A percentile compares a stretch with the other conserved stretches of the same genome.
Conservation (phyloP, 2,113 vertebrate genomes). For the Tor tambroides region DNA sequence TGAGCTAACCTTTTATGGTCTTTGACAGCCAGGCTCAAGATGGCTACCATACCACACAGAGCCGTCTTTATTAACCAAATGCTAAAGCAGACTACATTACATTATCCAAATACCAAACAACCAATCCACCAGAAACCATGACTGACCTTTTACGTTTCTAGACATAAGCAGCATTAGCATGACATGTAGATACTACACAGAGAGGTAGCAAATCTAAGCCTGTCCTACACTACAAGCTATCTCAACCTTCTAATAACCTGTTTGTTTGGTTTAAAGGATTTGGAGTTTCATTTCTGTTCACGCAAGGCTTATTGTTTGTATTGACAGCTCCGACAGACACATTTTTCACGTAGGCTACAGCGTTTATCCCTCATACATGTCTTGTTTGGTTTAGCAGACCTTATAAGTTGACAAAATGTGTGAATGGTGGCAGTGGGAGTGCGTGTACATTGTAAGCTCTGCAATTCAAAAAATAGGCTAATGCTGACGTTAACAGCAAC, state of each 20-base stretch:
- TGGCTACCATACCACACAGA: slow-evolving; percentile 67
- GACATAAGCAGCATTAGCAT: background rate
- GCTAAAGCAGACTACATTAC: slow-evolving; percentile 61
- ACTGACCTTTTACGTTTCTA: background rate
- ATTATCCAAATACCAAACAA: slow-evolving; percentile 34
- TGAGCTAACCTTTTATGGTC: slow-evolving; percentile 62
- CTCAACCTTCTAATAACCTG: slow-evolving; percentile 32
- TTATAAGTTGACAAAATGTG: background rate
- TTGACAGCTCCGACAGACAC: slow-evolving; percentile 29
- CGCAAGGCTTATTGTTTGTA: slow-evolving; percentile 18
- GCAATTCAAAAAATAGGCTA: background rate
- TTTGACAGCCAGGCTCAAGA: slow-evolving; percentile 65
- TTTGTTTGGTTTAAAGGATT: slow-evolving; percentile 44
- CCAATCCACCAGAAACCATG: background rate
- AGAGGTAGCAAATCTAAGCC: slow-evolving; percentile 9
- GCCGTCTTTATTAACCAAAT: slow-evolving; percentile 57
- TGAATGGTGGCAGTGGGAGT: background rate
- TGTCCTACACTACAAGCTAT: background rate
- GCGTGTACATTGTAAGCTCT: background rate
- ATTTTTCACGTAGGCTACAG: slow-evolving; percentile 12
- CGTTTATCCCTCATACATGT: background rate
- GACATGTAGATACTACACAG: slow-evolving; percentile 7
- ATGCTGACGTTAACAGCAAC: background rate
- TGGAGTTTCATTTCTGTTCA: slow-evolving; percentile 22
- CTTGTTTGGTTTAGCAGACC: slow-evolving; percentile 33